Base-by-base conservation (phyloP, 2,888 invertebrate genomes). In the Sycophila texana region DNA sequence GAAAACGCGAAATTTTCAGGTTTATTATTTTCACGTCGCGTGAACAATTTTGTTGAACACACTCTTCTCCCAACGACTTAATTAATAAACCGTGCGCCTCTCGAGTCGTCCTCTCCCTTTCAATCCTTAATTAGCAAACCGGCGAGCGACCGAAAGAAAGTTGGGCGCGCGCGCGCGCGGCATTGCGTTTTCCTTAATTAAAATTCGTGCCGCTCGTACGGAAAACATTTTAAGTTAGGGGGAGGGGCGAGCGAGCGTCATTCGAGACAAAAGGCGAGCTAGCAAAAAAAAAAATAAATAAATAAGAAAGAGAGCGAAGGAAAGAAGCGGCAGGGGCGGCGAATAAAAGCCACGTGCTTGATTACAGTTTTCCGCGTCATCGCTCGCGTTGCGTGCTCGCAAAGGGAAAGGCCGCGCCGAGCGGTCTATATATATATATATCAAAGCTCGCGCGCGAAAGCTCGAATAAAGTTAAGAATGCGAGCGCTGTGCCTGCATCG, bases 181-280 rank as follows among this genome's bases (percentile, higher is more conserved):
- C 39, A 10, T 73, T 74, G 71, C 80, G 68, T 68, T 80, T 76
- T 79, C 79, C 58, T 81, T 81, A 81, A 81, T 81, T 81, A 81
- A 81, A 79, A 77, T 79, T 79, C 79, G 71, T 74, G 61, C 61
- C 66, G 68, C 65, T 71, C 60, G 66, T 57, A 39, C 65, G 70
- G 70, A 77, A 77, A 80, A 70, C 55, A 74, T 39, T 61, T 70
- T 39, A 61, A 74, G 70, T 60, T 57, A 22, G 63, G 12, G 30
- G 14, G 30, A n/a, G 7, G 18, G 18, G 47, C n/a, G 61, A 12
- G 10, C 53, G 53, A 2, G n/a, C n/a, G 0, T 7, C 53, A 16
- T 16, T 14, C 53, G n/a, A 14, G n/a, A 53, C 53, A 20, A 47
- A 30, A 39, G 63, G 63, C 47, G 49, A 30, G 26, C 7, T n/a